A percentile compares a stretch with the other conserved stretches of the same genome.
Conservation (phyloP, 2,888 invertebrate species). For the Epinotia brunnichana region DNA sequence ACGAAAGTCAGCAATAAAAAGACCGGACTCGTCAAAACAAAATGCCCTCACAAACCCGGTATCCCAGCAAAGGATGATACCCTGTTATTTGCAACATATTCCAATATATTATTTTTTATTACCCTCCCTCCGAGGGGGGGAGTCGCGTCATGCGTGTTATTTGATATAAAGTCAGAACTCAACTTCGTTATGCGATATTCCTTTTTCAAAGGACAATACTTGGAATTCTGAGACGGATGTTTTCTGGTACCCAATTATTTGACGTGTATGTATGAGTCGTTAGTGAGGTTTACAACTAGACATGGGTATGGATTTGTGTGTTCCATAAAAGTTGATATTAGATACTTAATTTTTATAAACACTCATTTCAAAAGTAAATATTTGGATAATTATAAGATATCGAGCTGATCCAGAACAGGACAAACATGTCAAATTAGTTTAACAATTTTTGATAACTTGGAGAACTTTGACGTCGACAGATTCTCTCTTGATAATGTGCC, state of each 20-base stretch:
- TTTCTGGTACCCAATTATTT: slow-evolving; percentile 80
- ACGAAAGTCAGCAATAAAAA: slow-evolving; percentile 72
- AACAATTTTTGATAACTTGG: too few relatives aligned
- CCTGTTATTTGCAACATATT: slow-evolving; percentile 85
- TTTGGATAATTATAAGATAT: too few relatives aligned
- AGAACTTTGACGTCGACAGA: too few relatives aligned
- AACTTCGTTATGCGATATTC: slow-evolving; percentile 83
- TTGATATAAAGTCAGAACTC: slow-evolving; percentile 84
- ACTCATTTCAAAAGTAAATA: too few relatives aligned
- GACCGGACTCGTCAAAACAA: slow-evolving; percentile 77
- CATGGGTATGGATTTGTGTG: not conserved
- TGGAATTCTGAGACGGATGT: slow-evolving; percentile 78
- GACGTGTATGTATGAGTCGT: slow-evolving; percentile 39
- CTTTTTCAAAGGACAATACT: slow-evolving; percentile 83
- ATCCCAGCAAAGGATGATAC: slow-evolving; percentile 80
- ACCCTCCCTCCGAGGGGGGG: slow-evolving; percentile 69
- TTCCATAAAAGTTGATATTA: too few relatives aligned
- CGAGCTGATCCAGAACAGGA: too few relatives aligned
- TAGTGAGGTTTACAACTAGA: slow-evolving; percentile 22
- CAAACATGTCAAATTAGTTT: too few relatives aligned
- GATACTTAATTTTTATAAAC: too few relatives aligned
- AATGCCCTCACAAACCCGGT: slow-evolving; percentile 71
- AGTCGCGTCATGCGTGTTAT: slow-evolving; percentile 82
- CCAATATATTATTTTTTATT: slow-evolving; percentile 85
- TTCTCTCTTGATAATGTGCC: too few relatives aligned